Percentiles rank a stretch among this genome's conserved stretches.
These are phyloP conservation scores for Podarcis muralis DNA, from an alignment of 2,113 vertebrate species.

Conservation along the genomic window DNA sequence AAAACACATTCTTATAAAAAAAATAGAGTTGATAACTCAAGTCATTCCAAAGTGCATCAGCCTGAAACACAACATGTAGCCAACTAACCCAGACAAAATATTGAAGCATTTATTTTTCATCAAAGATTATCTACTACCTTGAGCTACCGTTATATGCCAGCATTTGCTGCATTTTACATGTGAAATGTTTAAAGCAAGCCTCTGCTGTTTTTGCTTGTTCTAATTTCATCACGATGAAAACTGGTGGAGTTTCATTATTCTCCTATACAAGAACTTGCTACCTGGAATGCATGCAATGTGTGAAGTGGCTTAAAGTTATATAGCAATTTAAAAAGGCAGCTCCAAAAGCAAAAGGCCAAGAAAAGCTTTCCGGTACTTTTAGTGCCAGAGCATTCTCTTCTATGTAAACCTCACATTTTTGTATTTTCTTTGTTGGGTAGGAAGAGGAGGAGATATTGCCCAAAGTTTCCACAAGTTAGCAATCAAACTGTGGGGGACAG, in stretches of 20 bases:
- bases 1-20: constrained; percentile 71
- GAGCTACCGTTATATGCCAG: background rate
- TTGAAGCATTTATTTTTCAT: constrained; percentile 50
- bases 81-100: constrained; percentile 39
- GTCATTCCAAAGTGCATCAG: constrained; percentile 54
- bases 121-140: background rate
- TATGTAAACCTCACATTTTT: background rate
- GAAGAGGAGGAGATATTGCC: no score
- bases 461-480: no score
- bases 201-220: background rate
- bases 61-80: constrained; percentile 40
- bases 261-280: background rate
- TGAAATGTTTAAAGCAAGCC: constrained; percentile 1
- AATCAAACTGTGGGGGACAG: background rate
- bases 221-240: background rate
- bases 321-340: background rate
- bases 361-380: background rate
- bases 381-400: background rate
- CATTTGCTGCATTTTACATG: constrained; percentile 17
- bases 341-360: background rate
- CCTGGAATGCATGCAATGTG: background rate
- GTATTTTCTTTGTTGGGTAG: background rate
- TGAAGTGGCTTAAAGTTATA: background rate
- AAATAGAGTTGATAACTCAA: constrained; percentile 51
- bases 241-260: background rate